A percentile compares a stretch with the other conserved stretches of the same genome.
Evolutionary conservation across 2,797 vertebrate genomes (phyloP).

Genomic region (Darevskia nairensis): DNA sequence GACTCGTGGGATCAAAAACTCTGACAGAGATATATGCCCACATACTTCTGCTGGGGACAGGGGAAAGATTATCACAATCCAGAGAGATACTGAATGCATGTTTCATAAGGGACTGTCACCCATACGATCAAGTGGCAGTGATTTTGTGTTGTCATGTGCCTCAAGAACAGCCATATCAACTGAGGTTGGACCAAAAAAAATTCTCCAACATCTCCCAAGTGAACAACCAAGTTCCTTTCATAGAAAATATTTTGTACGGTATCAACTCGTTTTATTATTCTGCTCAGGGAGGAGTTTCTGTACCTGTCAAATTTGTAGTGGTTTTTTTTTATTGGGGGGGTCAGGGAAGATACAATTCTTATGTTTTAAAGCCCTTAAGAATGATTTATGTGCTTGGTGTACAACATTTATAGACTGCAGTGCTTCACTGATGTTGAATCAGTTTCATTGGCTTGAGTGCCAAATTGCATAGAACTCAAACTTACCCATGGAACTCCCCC

Average conservation of each 20-base stretch:
- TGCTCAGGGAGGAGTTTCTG: not conserved
- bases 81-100: not conserved
- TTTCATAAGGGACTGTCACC: not conserved
- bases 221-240: not conserved
- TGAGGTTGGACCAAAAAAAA: not conserved
- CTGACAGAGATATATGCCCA: not conserved
- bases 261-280: not conserved
- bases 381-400: not conserved
- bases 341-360: not conserved
- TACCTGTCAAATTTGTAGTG: not conserved
- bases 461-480: not conserved
- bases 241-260: not conserved
- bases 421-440: not conserved
- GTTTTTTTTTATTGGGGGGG: not conserved
- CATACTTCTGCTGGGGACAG: not conserved
- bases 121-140: not conserved
- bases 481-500: not conserved
- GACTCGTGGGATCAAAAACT: not conserved
- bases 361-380: not conserved
- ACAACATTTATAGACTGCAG: not conserved
- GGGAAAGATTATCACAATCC: not conserved
- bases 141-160: not conserved
- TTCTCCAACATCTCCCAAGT: not conserved
- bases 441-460: not conserved
- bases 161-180: not conserved